Evolutionary conservation across 2,113 vertebrate genomes (phyloP).

Genomic region (Calyptommatus sinebrachiatus): DNA sequence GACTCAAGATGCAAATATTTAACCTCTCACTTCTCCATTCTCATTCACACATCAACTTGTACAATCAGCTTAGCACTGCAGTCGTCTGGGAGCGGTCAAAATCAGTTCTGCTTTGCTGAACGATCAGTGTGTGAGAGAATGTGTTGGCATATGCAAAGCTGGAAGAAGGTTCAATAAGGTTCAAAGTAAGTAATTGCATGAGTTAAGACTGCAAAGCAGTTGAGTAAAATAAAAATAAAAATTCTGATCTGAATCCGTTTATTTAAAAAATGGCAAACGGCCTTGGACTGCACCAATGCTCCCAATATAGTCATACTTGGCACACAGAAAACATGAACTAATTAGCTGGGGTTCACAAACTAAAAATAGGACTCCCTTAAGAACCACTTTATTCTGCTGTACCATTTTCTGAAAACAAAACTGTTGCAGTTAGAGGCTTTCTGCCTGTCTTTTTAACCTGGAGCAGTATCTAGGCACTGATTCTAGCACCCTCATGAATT

Average conservation of each 20-base stretch:
- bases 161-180: neutral
- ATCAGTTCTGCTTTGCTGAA: neutral
- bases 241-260: too few relatives aligned
- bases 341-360: neutral
- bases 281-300: neutral
- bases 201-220: too few relatives aligned
- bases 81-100: neutral
- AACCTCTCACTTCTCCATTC: neutral
- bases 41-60: neutral
- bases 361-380: neutral
- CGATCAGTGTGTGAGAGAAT: neutral
- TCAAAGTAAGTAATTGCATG: neutral
- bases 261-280: neutral
- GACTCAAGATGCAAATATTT: neutral
- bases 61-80: neutral
- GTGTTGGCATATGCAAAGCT: neutral
- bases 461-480: too few relatives aligned
- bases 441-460: too few relatives aligned
- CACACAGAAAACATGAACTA: neutral
- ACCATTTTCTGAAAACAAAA: neutral
- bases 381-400: neutral
- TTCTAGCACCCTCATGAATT: too few relatives aligned
- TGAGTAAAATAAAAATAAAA: too few relatives aligned
- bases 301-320: neutral
- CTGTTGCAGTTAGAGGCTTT: too few relatives aligned